These are phyloP conservation scores for Notothenia coriiceps DNA, from an alignment of 2,113 vertebrate species.

Conservation along the genomic window DNA sequence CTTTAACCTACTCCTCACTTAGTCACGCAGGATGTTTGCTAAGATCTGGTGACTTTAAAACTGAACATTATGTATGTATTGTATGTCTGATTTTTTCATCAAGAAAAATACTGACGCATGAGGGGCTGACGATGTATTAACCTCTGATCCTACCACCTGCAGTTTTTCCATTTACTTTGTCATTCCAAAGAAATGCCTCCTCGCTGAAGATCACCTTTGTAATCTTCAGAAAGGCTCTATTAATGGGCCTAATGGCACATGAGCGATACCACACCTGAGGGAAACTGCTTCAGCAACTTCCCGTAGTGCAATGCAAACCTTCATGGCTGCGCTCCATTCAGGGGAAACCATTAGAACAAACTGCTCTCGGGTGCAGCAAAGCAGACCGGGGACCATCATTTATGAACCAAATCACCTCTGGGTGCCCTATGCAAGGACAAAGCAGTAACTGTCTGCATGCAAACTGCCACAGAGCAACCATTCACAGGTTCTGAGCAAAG, in stretches of 20 bases:
- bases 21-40: conserved; percentile 66
- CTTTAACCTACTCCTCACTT: conserved; percentile 76
- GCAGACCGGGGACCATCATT: conserved; percentile 78
- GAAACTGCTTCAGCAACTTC: conserved; percentile 79
- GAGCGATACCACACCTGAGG: conserved; percentile 69
- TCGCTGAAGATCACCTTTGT: conserved; percentile 23
- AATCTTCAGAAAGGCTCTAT: conserved; percentile 62
- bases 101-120: not conserved
- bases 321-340: conserved; percentile 73
- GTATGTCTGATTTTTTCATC: not conserved
- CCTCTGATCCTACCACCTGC: not conserved
- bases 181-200: conserved; percentile 40
- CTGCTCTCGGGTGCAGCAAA: conserved; percentile 81
- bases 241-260: conserved; percentile 72
- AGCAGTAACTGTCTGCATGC: conserved; percentile 35
- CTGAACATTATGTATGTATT: conserved; percentile 12
- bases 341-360: conserved; percentile 86
- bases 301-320: conserved; percentile 65
- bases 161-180: not conserved
- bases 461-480: conserved; percentile 10
- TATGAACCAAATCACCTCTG: conserved; percentile 77
- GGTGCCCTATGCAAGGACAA: conserved; percentile 81
- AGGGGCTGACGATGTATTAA: not conserved
- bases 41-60: conserved; percentile 49
- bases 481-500: not conserved